Base-by-base conservation (phyloP, 2,888 invertebrate species). In the Cyaniris semiargus region DNA sequence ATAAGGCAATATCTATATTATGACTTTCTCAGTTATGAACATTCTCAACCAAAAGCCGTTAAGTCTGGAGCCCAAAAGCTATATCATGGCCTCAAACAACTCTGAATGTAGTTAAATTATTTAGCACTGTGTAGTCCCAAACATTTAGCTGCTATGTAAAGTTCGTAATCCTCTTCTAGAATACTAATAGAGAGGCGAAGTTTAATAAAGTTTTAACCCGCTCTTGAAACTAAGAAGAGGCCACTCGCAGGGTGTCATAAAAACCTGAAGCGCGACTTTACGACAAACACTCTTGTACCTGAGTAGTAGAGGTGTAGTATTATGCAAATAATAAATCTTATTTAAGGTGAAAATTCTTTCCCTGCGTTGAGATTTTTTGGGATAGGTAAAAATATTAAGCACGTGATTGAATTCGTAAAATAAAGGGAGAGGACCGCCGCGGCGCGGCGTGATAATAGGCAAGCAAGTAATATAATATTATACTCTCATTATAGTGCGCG, bases 71-170 rank as follows among this genome's bases (percentile, higher is more conserved):
- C 15, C 27, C 27, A 66, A 66, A 60, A 66, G 27, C 66, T 31
- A 5, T 27, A 15, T 15, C 18, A 27, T 31, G 66, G 15, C 66
- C 66, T 15, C 18, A 66, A 66, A 66, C 66, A 66, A 66, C 66
- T 66, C 15, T 2, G 27, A 31, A 66, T 66, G 31, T 66, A 27
- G 66, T 66, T 60, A 66, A 66, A 66, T 66, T 66, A 31, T 66
- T 66, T 66, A 66, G 66, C 66, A 66, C 66, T 66, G 27, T 66
- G 27, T 31, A 27, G 66, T 15, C 66, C 66, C 66, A 66, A 66
- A 66, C 66, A 66, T 66, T 66, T 66, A 66, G 66, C 66, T 66
- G 66, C 66, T 66, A 31, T 66, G 66, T 66, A 66, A 66, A 66
- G 27, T 66, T 27, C 6, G 66, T 66, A 66, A 66, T 66, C 66